These are phyloP conservation scores for Pteronura brasiliensis DNA, from an alignment of 2,113 vertebrate species.

Conservation along the genomic window DNA sequence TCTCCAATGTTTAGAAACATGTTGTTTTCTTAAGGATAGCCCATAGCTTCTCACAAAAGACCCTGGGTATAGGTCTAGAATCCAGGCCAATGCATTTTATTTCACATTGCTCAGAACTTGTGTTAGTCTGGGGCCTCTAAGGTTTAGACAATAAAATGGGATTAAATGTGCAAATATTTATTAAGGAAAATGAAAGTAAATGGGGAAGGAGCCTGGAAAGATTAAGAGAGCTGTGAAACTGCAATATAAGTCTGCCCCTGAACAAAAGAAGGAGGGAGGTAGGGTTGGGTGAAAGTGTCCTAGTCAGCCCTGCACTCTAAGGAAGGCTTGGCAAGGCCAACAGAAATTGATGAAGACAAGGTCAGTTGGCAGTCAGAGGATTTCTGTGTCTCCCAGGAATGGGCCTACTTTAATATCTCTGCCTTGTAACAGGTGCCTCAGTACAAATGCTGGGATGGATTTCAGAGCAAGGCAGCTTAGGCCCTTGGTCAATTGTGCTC, in stretches of 20 bases:
- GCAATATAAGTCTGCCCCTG: not conserved
- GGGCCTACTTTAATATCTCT: not conserved
- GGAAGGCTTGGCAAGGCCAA: not conserved
- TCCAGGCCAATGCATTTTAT: not conserved
- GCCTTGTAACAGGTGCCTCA: not conserved
- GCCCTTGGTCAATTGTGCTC: not conserved
- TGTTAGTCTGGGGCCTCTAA: not conserved
- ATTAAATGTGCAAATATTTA: not conserved
- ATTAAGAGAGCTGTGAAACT: not conserved
- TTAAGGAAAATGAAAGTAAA: constrained; percentile 38
- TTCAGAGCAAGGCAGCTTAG: not conserved
- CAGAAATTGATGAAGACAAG: not conserved
- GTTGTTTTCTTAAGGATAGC: not conserved
- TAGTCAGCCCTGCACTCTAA: not conserved
- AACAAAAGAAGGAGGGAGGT: not conserved
- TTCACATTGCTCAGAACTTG: constrained; percentile 18
- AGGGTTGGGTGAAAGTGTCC: not conserved
- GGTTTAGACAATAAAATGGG: not conserved
- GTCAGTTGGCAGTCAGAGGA: constrained; percentile 6
- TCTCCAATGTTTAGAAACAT: not conserved
- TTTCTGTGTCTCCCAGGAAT: constrained; percentile 13
- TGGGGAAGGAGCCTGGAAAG: not conserved
- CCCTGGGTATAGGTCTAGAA: not conserved
- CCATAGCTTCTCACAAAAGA: not conserved
- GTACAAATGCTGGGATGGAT: not conserved